Conservation (phyloP, 2,797 vertebrate species). For the Craterocephalus amniculus region DNA sequence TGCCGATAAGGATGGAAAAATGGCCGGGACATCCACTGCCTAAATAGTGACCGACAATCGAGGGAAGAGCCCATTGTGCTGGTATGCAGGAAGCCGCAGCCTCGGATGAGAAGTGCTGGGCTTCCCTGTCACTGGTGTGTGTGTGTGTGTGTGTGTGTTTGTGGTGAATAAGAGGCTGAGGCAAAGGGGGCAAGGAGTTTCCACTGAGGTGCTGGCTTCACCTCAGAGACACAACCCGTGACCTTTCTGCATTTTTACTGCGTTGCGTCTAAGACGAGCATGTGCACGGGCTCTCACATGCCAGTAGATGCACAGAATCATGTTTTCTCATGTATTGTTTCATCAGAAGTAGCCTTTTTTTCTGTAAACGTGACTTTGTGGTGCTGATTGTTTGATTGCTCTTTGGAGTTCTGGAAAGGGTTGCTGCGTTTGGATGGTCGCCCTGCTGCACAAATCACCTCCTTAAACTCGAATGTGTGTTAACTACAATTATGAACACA, state of each 20-base stretch:
- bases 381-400: slow-evolving; percentile 61
- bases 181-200: slow-evolving; percentile 37
- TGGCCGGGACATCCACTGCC: slow-evolving; percentile 70
- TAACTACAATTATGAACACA: background rate
- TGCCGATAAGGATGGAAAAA: slow-evolving; percentile 81
- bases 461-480: slow-evolving; percentile 14
- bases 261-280: slow-evolving; percentile 6
- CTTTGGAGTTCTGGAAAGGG: slow-evolving; percentile 48
- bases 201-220: slow-evolving; percentile 47
- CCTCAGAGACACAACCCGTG: slow-evolving; percentile 31
- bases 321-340: slow-evolving; percentile 61
- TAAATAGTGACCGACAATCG: slow-evolving; percentile 79
- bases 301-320: slow-evolving; percentile 11
- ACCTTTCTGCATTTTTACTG: slow-evolving; percentile 38
- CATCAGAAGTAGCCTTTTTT: slow-evolving; percentile 25
- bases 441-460: slow-evolving; percentile 36
- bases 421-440: slow-evolving; percentile 50
- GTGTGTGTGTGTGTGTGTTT: background rate
- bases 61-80: slow-evolving; percentile 84
- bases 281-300: slow-evolving; percentile 20
- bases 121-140: slow-evolving; percentile 52
- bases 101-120: slow-evolving; percentile 70
- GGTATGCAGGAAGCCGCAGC: slow-evolving; percentile 72
- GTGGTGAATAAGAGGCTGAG: slow-evolving; percentile 3
- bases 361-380: slow-evolving; percentile 44